phyloP scores from a whole-genome alignment of 1,140 invertebrate species.

The Phthorimaea operculella region DNA sequence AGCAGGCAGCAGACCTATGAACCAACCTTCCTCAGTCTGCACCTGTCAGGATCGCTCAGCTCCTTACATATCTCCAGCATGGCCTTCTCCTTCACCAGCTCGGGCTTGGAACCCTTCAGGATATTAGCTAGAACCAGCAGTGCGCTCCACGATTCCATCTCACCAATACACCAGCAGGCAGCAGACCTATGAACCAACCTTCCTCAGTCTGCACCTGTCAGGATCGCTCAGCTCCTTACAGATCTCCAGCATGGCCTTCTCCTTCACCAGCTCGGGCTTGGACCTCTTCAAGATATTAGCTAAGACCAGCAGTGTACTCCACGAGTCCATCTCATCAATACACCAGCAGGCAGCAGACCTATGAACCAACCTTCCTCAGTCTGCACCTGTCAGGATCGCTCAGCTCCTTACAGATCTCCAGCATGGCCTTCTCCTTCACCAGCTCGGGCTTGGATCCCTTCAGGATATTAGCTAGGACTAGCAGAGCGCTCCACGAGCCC shows the following conservation, averaged over 20 bases:
- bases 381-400: conserved; percentile 48
- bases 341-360: too few species aligned
- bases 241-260: conserved; percentile 61
- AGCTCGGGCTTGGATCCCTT: conserved; percentile 60
- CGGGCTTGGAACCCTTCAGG: conserved; percentile 50
- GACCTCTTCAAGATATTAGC: conserved; percentile 58
- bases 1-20: too few species aligned
- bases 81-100: conserved; percentile 63
- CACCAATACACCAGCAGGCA: too few species aligned
- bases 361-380: conserved; percentile 45
- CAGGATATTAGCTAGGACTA: conserved; percentile 53
- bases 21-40: conserved; percentile 47
- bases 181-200: too few species aligned
- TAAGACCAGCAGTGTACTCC: conserved; percentile 53
- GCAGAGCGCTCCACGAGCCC: conserved; percentile 62
- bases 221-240: conserved; percentile 50
- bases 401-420: conserved; percentile 59
- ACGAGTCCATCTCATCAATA: conserved; percentile 69
- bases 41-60: conserved; percentile 47
- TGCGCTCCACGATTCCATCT: conserved; percentile 67
- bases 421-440: conserved; percentile 59
- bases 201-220: conserved; percentile 46
- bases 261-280: conserved; percentile 59
- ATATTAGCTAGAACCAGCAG: conserved; percentile 54
- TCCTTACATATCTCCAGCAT: conserved; percentile 59